Base-by-base conservation (phyloP, 1,140 invertebrate species). In the Lamellibrachia luymesi region DNA sequence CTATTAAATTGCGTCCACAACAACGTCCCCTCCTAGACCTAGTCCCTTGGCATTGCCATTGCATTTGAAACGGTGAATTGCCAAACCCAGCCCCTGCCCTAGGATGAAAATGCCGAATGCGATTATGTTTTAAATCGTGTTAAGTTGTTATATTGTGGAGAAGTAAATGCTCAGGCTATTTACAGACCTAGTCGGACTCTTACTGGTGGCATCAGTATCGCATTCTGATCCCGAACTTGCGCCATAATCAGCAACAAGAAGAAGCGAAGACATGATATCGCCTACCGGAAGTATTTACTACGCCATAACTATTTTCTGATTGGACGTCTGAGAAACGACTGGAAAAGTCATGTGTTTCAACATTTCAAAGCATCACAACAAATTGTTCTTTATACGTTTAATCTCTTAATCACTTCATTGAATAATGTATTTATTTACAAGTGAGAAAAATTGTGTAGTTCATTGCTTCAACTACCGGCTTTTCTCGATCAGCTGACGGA, bases 171-270 rank as follows among this genome's bases (percentile, higher is more conserved):
- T 22, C 13, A 22, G 0, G 2, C 13, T 80, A 22, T 80, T 80
- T 8, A 80, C 64, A 6, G 25, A 80, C 64, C 64, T 80, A 80
- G 64, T 22, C 64, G 64, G 64, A 80, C 64, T 80, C 8, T 80
- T 6, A 22, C 13, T 80, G 13, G 64, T 17, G 4, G 64, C 64
- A 17, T 80, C 64, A 52, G 93, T 93, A 5, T 96, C 96, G 92
- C 96, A 97, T 94, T 96, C 96, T 64, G 93, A 94, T n/a, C 96
- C 64, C 4, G 64, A 80, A 80, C 64, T 80, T 80, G 64, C 64
- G 64, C 64, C 97, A 94, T 97, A 97, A 96, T 97, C 97, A 56
- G 97, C 97, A 90, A 97, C 97, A 92, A 97, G 96, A 94, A 80
- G 64, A 80, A 80, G 64, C 64, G 97, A 97, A 96, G 97, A 97